Evolutionary conservation across 2,888 invertebrate species (phyloP).

Genomic region (Ptilodon capucinus): DNA sequence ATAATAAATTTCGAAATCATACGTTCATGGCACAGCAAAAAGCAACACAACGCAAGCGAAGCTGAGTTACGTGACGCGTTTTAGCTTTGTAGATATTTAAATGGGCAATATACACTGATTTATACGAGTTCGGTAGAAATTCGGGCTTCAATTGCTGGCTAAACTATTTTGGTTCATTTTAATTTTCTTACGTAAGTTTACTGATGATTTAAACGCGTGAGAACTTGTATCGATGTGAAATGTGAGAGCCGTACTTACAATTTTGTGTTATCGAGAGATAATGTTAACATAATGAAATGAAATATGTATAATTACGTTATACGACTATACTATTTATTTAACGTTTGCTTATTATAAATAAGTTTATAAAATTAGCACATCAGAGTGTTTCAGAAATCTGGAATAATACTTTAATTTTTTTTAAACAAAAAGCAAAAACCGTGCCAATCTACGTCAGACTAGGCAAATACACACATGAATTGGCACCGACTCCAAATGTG

Average conservation of each 20-base stretch:
- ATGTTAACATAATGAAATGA: background rate
- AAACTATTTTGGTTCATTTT: constrained; percentile 45
- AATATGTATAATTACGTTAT: no score
- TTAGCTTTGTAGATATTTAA: constrained; percentile 57
- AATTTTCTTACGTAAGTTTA: constrained; percentile 41
- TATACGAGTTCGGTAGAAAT: constrained; percentile 53
- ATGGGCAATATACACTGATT: constrained; percentile 65
- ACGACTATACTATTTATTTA: no score
- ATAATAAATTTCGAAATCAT: constrained; percentile 1
- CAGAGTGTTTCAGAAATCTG: no score
- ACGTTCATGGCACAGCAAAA: constrained; percentile 30
- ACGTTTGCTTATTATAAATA: no score
- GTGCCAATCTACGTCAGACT: no score
- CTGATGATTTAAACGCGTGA: constrained; percentile 47
- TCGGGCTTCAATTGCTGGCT: constrained; percentile 40
- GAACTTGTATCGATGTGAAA: constrained; percentile 21
- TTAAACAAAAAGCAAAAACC: no score
- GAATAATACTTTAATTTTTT: no score
- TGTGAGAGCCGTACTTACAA: no score
- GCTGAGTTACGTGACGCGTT: constrained; percentile 56
- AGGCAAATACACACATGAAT: no score
- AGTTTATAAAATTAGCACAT: no score
- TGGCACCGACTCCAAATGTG: no score
- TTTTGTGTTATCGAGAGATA: background rate
- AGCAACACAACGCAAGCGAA: constrained; percentile 39